Conservation (phyloP, 2,888 invertebrate species). For the Torymus aiolomorphi region DNA sequence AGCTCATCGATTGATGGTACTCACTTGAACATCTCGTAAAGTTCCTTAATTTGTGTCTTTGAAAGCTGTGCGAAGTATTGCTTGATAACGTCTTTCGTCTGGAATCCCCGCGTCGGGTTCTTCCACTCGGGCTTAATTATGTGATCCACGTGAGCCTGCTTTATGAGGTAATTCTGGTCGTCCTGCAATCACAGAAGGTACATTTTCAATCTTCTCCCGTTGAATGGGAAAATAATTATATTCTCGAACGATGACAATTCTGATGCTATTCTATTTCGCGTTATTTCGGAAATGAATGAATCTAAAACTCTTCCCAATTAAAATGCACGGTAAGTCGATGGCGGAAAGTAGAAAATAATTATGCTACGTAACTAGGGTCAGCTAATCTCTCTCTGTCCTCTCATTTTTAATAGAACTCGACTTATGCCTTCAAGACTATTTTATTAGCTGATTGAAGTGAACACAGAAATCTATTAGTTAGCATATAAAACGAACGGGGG, state of each 20-base stretch:
- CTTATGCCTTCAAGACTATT: too few relatives aligned
- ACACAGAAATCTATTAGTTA: not conserved
- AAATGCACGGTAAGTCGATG: too few relatives aligned
- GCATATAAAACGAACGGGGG: not conserved
- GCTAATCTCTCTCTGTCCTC: too few relatives aligned
- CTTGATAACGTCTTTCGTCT: slow-evolving; percentile 84
- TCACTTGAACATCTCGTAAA: slow-evolving; percentile 88
- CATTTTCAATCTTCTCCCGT: not conserved
- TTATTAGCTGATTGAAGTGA: too few relatives aligned
- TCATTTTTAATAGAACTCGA: too few relatives aligned
- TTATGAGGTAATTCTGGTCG: slow-evolving; percentile 89
- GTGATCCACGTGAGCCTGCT: slow-evolving; percentile 84
- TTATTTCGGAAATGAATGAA: too few relatives aligned
- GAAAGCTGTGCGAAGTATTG: slow-evolving; percentile 87
- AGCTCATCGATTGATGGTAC: slow-evolving; percentile 25
- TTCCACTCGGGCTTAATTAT: slow-evolving; percentile 89
- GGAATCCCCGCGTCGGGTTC: slow-evolving; percentile 86
- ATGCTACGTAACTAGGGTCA: too few relatives aligned
- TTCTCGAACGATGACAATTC: too few relatives aligned
- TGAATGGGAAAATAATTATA: too few relatives aligned
- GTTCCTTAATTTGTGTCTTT: slow-evolving; percentile 83
- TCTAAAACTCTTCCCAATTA: too few relatives aligned
- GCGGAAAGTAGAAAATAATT: too few relatives aligned
- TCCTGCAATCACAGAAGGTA: slow-evolving; percentile 77
- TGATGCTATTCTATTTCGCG: too few relatives aligned